Conservation (phyloP, 2,797 vertebrate genomes). For the Leuciscus waleckii region DNA sequence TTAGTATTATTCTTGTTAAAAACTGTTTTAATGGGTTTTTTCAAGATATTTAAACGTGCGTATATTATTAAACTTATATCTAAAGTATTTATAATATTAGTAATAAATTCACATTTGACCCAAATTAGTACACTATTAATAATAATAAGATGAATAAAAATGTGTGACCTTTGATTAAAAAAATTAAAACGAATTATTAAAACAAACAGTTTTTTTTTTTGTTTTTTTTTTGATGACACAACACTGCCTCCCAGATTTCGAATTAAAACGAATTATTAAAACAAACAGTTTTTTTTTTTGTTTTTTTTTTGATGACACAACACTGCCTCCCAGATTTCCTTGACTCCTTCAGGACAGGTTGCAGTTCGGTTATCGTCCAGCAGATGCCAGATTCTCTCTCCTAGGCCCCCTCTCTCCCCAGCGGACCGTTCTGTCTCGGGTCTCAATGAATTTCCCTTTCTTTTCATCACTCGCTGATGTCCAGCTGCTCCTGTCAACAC, state of each 20-base stretch:
- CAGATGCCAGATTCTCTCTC: constrained; percentile 74
- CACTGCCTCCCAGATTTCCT: neutral
- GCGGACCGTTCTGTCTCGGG: constrained; percentile 83
- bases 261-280: neutral
- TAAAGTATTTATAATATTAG: neutral
- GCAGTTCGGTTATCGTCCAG: constrained; percentile 76
- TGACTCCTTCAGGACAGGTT: constrained; percentile 60
- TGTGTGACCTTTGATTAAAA: neutral
- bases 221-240: constrained; percentile 20
- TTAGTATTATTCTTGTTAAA: neutral
- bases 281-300: neutral
- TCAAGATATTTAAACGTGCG: neutral
- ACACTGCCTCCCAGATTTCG: constrained; percentile 6
- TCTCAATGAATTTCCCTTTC: constrained; percentile 93
- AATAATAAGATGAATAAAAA: neutral
- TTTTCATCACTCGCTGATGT: constrained; percentile 94
- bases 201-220: neutral
- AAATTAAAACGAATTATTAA: neutral
- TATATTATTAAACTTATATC: neutral
- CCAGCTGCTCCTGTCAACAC: constrained; percentile 99
- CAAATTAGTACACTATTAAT: neutral
- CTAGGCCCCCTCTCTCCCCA: constrained; percentile 70
- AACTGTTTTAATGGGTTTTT: no score
- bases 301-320: constrained; percentile 26
- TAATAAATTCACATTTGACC: neutral